A percentile compares a stretch with the other conserved stretches of the same genome.
Conservation (phyloP, 2,888 invertebrate species). For the Syritta pipiens region DNA sequence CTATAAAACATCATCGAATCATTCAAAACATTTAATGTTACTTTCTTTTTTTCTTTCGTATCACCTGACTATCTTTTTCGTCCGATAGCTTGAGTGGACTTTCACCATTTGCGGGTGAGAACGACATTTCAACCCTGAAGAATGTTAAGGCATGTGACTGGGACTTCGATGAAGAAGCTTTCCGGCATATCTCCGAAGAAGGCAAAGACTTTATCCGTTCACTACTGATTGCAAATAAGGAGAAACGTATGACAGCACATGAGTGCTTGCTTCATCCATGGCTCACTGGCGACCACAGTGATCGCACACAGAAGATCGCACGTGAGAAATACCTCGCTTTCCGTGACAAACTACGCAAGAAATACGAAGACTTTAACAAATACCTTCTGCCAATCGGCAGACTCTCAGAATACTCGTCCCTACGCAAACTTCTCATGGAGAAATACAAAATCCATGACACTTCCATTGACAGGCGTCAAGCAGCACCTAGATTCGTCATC, state of each 20-base stretch:
- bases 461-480: constrained; percentile 97
- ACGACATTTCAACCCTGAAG: constrained; percentile 98
- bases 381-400: constrained; percentile 97
- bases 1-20: not conserved
- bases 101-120: constrained; percentile 99
- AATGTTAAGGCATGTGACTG: constrained; percentile 99
- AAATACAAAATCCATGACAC: constrained; percentile 98
- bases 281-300: constrained; percentile 92
- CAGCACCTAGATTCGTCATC: constrained; percentile 98
- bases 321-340: constrained; percentile 91
- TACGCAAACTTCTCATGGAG: constrained; percentile 96
- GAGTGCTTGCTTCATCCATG: constrained; percentile 97
- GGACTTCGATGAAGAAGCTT: constrained; percentile 99
- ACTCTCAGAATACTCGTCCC: constrained; percentile 97
- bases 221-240: constrained; percentile 94
- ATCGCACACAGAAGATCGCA: constrained; percentile 88
- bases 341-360: constrained; percentile 91
- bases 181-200: constrained; percentile 95
- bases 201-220: constrained; percentile 98
- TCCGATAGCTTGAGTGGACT: constrained; percentile 91
- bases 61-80: constrained; percentile 52
- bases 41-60: constrained; percentile 8
- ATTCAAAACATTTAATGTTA: constrained; percentile 25
- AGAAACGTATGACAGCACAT: constrained; percentile 99
- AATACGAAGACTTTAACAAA: constrained; percentile 89